These are phyloP conservation scores for Sminthopsis crassicaudata DNA, from an alignment of 2,113 vertebrate species.

Conservation along the genomic window DNA sequence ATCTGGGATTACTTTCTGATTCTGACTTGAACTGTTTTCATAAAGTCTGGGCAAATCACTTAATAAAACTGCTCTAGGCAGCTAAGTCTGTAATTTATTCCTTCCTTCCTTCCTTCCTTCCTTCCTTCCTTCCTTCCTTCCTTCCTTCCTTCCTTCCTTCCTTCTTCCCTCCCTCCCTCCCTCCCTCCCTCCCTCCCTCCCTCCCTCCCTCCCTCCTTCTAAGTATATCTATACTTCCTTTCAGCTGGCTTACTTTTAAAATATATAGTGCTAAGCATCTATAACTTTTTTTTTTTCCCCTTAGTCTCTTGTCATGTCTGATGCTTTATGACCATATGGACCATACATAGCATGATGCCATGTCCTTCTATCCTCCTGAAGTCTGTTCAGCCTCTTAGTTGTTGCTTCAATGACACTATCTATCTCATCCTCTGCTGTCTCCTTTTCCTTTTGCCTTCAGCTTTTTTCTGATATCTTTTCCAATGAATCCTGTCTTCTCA, in stretches of 20 bases:
- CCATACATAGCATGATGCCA: background rate
- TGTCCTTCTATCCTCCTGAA: background rate
- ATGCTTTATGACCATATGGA: background rate
- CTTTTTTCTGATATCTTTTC: background rate
- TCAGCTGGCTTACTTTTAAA: constrained; percentile 47
- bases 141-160: no score
- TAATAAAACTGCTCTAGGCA: background rate
- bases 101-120: no score
- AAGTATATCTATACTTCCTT: constrained; percentile 49
- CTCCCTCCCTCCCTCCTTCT: no score
- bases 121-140: no score
- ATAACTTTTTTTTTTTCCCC: constrained; percentile 31
- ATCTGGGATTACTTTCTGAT: background rate
- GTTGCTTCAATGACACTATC: background rate
- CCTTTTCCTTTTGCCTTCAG: background rate
- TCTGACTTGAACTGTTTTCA: background rate
- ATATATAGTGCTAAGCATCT: constrained; percentile 43
- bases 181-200: no score
- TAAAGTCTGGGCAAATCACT: background rate
- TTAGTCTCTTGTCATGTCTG: background rate
- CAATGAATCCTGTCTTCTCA: background rate
- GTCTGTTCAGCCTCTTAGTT: background rate
- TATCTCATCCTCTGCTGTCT: background rate
- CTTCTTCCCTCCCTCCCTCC: no score
- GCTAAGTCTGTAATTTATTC: background rate